Base-by-base conservation (phyloP, 2,797 vertebrate species). In the Clarias laeviceps region DNA sequence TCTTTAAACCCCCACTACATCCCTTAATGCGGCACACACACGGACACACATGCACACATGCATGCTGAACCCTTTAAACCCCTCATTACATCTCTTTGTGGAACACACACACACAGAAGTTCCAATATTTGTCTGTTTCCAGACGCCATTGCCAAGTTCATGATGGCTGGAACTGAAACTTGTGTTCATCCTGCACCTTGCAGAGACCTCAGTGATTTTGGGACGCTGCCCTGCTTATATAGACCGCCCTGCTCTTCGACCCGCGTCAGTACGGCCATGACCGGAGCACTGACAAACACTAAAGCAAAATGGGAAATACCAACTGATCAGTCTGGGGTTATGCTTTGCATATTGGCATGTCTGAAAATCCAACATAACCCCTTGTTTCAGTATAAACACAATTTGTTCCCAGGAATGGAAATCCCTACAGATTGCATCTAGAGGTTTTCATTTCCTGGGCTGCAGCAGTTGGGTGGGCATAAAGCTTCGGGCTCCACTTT, bases 391-490 rank as follows among this genome's bases (percentile, higher is more conserved):
- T 61, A 40, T 69, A 84, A 84, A 77, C 78, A 17, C n/a, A 54
- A 34, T 62, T 54, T 18, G 61, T 84, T 84, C 80, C 72, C 57
- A 24, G 79, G 77, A 81, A 70, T 68, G 9, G 5, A 78, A 84
- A 84, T 87, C 82, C 79, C 66, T 84, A 70, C 56, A 87, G 29
- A 69, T 82, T 62, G 24, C 70, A 50, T 87, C 64, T 84, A 64
- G 57, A 82, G 82, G 78, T 69, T 87, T 87, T 87, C 68, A 84
- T 87, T 87, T 84, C 78, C 86, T 84, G 82, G 68, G 77, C 62
- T 81, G n/a, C 27, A 66, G 45, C 84, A 12, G 37, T 70, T 84
- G 86, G 78, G 82, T 82, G 79, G 86, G 70, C 86, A 80, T 65
- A 82, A 84, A 87, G 62, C 78, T 68, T 54, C 27, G 20, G 66